phyloP scores from a whole-genome alignment of 1,140 invertebrate species.

The Formica exsecta region DNA sequence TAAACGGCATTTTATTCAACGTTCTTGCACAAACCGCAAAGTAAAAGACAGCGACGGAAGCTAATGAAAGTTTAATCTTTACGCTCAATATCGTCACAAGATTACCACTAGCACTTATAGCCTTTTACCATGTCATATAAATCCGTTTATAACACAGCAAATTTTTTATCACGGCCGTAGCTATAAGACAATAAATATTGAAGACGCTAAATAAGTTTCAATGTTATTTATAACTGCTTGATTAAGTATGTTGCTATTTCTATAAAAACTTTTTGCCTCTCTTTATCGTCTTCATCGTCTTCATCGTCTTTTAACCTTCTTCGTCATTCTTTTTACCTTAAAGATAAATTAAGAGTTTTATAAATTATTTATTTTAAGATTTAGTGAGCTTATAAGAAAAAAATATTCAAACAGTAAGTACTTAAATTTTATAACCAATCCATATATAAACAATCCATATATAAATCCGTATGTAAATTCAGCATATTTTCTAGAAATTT shows the following conservation, averaged over 20 bases:
- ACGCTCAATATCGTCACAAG: slow-evolving; percentile 35
- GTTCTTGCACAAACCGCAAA: neutral
- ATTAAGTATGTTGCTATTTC: slow-evolving; percentile 9
- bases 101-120: slow-evolving; percentile 16
- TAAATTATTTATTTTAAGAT: neutral
- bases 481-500: neutral
- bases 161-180: neutral
- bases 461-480: neutral
- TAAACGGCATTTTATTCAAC: neutral
- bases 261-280: neutral
- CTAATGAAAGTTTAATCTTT: neutral
- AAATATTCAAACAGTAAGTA: neutral
- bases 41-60: neutral
- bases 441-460: neutral
- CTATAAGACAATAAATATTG: slow-evolving; percentile 27
- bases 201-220: neutral
- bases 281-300: slow-evolving; percentile 15
- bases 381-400: neutral
- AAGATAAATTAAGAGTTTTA: neutral
- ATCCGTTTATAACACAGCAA: neutral
- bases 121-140: neutral
- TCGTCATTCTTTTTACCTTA: neutral
- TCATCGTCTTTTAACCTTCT: neutral
- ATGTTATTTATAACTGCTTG: slow-evolving; percentile 12
- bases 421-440: neutral